A percentile compares a stretch with the other conserved stretches of the same genome.
These are phyloP conservation scores for Furnarius figulus DNA, from an alignment of 2,113 vertebrate genomes.

Conservation along the genomic window DNA sequence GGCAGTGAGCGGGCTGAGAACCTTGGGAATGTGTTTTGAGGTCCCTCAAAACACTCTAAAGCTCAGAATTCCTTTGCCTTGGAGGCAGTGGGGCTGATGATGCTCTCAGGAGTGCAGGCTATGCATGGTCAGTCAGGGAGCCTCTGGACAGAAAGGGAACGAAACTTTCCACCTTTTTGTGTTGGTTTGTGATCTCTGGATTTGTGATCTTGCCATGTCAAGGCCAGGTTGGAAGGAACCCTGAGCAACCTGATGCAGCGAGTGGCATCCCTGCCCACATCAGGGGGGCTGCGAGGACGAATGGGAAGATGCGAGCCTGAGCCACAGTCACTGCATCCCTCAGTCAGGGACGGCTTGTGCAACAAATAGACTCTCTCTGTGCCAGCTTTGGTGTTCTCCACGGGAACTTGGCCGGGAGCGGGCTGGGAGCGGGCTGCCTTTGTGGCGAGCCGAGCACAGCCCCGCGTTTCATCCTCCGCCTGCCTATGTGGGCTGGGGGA, in stretches of 20 bases:
- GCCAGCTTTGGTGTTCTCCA: background rate
- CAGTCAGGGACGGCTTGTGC: background rate
- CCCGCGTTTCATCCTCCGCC: background rate
- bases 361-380: accelerated
- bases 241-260: accelerated
- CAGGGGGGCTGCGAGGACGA: background rate
- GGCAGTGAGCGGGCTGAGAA: background rate
- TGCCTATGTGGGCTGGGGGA: background rate
- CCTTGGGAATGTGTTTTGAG: accelerated
- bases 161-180: background rate
- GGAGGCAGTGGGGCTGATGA: background rate
- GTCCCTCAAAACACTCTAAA: background rate
- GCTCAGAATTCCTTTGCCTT: background rate
- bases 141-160: accelerated
- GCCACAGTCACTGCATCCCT: accelerated
- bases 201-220: background rate
- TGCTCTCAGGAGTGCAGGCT: background rate
- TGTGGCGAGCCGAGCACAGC: background rate
- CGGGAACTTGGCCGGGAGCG: background rate
- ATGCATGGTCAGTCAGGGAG: accelerated
- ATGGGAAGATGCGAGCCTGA: background rate
- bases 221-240: background rate
- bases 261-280: accelerated
- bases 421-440: background rate
- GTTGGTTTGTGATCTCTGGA: background rate